These are phyloP conservation scores for Hydropotes inermis DNA, from an alignment of 2,113 vertebrate species.

Conservation along the genomic window DNA sequence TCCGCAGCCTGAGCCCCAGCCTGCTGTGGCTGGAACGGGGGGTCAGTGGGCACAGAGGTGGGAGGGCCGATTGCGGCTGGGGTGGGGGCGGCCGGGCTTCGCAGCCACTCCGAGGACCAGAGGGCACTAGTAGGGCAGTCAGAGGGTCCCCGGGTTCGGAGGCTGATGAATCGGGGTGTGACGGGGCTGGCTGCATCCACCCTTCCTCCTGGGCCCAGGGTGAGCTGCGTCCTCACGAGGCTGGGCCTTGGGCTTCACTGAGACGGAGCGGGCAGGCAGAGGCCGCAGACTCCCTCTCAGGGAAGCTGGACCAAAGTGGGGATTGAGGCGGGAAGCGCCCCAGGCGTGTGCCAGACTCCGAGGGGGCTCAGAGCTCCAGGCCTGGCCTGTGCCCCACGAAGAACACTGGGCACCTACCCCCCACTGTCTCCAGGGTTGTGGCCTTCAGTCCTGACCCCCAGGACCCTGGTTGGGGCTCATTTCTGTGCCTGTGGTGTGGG, in stretches of 20 bases:
- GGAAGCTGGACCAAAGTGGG: not conserved
- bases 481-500: not conserved
- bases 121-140: not conserved
- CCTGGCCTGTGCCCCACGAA: not conserved
- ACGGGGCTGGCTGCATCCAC: not conserved
- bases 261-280: not conserved
- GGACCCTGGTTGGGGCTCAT: not conserved
- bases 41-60: not conserved
- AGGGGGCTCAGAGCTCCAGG: not conserved
- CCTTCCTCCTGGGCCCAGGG: not conserved
- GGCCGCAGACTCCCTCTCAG: not conserved
- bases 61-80: too few species aligned
- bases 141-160: not conserved
- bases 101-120: fast-evolving
- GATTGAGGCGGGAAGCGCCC: fast-evolving
- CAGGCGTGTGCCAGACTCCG: not conserved
- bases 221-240: not conserved
- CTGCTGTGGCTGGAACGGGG: not conserved
- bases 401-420: fast-evolving
- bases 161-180: not conserved
- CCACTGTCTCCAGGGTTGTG: not conserved
- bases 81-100: fast-evolving
- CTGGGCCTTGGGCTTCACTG: not conserved
- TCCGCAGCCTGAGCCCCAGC: not conserved
- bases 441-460: not conserved